Evolutionary conservation across 2,888 invertebrate genomes (phyloP), one percentile per base, ranked within the genome.

Genomic region (Augiades crinisus): DNA sequence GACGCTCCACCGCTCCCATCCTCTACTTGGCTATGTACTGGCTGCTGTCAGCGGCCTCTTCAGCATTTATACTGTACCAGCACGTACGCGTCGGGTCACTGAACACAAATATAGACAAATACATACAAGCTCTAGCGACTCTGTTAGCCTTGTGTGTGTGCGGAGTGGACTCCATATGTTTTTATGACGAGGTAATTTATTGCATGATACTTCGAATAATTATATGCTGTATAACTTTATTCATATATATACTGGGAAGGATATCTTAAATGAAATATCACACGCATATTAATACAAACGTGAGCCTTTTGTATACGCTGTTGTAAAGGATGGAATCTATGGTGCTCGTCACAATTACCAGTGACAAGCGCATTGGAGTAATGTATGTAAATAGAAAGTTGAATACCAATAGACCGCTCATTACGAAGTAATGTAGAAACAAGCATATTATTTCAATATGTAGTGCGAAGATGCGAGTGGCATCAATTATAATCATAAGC

Each of bases 11-110:
- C n/a, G 79, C 88, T 0, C 86, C 85, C 14, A 64, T 84, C 53
- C 78, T 89, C 24, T 89, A 87, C 65, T 77, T 89, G 21, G 78
- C 76, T n/a, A 70, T 90, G 54, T 90, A 89, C 63, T 90, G 88
- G 85, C 65, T 82, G 13, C 75, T 88, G 34, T 63, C 81, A 0
- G 67, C 82, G n/a, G 63, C 66, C 6, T 72, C 78, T 17, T 70
- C 85, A 0, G 77, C 77, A 1, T 67, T 78, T 2, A 67, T 80
- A 5, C 57, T 86, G 12, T 80, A 78, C 68, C 70, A 73, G 55
- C 73, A 75, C 40, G 41, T 78, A 19, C 51, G 57, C 6, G 58
- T 60, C 14, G 72, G 62, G 24, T 59, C 67, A 13, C 57, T 69
- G 2, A 47, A 58, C 1, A 61, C 63, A 30, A 67, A 78, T 45